These are phyloP conservation scores for Myotis vivesi DNA, from an alignment of 2,797 vertebrate species.

Conservation along the genomic window DNA sequence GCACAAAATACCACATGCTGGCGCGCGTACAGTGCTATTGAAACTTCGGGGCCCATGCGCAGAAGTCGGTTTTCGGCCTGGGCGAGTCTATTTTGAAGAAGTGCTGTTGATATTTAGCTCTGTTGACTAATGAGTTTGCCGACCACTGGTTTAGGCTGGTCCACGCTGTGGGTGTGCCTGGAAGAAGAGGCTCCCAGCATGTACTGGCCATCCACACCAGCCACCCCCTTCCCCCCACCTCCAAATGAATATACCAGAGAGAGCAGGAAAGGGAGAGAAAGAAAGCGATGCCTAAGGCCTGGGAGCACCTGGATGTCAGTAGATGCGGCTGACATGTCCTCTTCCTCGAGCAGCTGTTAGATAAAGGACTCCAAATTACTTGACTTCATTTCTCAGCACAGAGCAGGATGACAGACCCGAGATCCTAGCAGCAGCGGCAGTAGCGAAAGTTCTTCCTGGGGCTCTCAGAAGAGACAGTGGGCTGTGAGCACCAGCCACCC, in stretches of 20 bases:
- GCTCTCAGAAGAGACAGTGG: not conserved
- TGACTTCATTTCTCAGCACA: not conserved
- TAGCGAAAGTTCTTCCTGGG: not conserved
- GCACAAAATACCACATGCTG: no score
- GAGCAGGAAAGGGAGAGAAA: not conserved
- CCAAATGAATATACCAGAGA: fast-evolving
- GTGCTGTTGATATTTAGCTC: no score
- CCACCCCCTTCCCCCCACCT: fast-evolving
- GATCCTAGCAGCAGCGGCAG: fast-evolving
- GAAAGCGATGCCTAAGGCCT: fast-evolving
- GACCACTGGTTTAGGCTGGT: no score
- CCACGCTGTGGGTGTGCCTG: not conserved
- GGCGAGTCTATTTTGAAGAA: no score
- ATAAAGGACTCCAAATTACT: not conserved
- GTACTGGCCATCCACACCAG: not conserved
- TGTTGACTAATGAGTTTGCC: no score
- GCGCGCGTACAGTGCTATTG: no score
- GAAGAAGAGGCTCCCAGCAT: not conserved
- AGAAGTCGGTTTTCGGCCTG: no score
- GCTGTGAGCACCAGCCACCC: not conserved
- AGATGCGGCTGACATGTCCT: not conserved
- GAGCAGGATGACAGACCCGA: not conserved
- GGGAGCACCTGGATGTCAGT: not conserved
- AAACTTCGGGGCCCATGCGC: no score
- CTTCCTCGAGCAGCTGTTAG: not conserved